Evolutionary conservation across 1,140 invertebrate species (phyloP).

Genomic region (Cotesia chilonis): DNA sequence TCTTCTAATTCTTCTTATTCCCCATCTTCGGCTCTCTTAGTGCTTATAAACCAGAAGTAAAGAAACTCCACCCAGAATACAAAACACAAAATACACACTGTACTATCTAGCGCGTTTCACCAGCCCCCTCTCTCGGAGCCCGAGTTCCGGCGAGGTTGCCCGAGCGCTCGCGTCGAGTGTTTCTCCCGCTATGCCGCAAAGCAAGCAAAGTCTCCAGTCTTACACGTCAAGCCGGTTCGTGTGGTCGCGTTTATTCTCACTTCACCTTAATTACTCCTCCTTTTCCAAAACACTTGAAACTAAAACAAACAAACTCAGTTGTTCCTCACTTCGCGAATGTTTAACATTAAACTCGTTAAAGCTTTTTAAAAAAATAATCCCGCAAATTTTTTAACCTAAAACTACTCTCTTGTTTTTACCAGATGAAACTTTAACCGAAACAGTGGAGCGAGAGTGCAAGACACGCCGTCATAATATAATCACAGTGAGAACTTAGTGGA

Average conservation of each 20-base stretch:
- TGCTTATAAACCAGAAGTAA: too few relatives aligned
- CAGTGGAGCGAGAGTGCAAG: too few relatives aligned
- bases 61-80: too few relatives aligned
- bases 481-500: constrained; percentile 29
- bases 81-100: too few relatives aligned
- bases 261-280: constrained; percentile 6
- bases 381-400: too few relatives aligned
- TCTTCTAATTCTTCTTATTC: too few relatives aligned
- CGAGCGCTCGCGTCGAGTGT: constrained; percentile 42
- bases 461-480: too few relatives aligned
- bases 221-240: constrained; percentile 53
- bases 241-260: constrained; percentile 42
- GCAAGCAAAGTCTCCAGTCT: constrained; percentile 47
- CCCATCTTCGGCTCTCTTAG: too few relatives aligned
- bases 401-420: too few relatives aligned
- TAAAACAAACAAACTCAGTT: too few relatives aligned
- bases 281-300: background rate
- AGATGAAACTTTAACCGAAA: too few relatives aligned
- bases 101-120: constrained; percentile 18
- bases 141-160: constrained; percentile 29
- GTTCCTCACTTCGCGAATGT: too few relatives aligned
- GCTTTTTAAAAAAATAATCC: background rate
- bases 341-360: background rate
- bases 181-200: background rate
- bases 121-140: background rate